phyloP scores from a whole-genome alignment of 2,113 vertebrate species.

The Crotalus helleri region DNA sequence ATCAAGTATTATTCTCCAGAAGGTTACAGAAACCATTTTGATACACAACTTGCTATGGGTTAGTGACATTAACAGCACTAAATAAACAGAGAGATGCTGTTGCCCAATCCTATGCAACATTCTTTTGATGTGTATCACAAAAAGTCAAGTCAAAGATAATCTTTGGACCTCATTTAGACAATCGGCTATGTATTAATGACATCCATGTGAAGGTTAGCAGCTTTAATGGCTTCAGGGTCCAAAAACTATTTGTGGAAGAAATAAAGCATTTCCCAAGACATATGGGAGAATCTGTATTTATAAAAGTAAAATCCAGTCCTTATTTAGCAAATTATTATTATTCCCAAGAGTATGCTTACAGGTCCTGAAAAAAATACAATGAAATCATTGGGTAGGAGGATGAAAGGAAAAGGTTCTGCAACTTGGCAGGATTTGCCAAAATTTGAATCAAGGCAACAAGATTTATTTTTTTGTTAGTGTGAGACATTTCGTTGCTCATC shows the following conservation, averaged over 20 bases:
- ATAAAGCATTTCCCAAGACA: not conserved
- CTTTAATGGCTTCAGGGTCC: not conserved
- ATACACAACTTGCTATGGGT: not conserved
- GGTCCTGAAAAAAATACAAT: not conserved
- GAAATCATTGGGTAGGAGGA: not conserved
- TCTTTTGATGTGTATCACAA: not conserved
- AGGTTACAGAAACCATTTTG: not conserved
- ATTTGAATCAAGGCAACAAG: not conserved
- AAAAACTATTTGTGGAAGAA: not conserved
- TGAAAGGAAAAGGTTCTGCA: not conserved
- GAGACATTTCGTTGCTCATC: not conserved
- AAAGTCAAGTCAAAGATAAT: not conserved
- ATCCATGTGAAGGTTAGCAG: not conserved
- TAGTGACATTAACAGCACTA: not conserved
- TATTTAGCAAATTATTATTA: not conserved
- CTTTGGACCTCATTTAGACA: not conserved
- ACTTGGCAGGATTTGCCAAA: not conserved
- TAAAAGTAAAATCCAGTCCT: not conserved
- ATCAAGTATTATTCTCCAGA: not conserved
- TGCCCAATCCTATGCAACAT: not conserved
- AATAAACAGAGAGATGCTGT: not conserved
- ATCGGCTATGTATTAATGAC: not conserved
- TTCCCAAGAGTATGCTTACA: not conserved
- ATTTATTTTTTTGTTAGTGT: not conserved
- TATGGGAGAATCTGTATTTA: not conserved